Conservation (phyloP, 23 tunicate species). For the Styela clava region DNA sequence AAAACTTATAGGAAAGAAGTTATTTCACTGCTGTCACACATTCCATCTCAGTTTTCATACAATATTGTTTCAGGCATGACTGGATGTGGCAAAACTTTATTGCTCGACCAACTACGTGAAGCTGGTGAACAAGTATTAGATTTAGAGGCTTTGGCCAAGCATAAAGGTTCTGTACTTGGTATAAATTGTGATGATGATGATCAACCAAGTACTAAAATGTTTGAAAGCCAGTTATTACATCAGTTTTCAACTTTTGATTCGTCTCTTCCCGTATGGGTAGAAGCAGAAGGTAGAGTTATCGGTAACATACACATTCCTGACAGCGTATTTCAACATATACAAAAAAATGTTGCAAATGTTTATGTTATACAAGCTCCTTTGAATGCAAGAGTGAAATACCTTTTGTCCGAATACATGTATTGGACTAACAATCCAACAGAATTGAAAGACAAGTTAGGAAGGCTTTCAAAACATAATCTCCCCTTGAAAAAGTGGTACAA, state of each 20-base stretch:
- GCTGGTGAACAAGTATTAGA: slow-evolving; percentile 27
- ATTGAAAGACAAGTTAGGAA: background rate
- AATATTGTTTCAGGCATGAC: slow-evolving; percentile 27
- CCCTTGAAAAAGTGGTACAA: slow-evolving; percentile 27
- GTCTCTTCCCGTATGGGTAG: slow-evolving; percentile 24
- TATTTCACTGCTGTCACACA: background rate
- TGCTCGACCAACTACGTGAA: background rate
- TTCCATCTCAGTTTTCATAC: slow-evolving; percentile 5
- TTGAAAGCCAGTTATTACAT: slow-evolving; percentile 1
- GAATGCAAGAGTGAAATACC: background rate
- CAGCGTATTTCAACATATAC: background rate
- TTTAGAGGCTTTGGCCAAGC: slow-evolving; percentile 29
- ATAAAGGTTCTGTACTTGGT: slow-evolving; percentile 29
- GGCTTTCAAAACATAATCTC: background rate
- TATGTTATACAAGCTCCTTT: slow-evolving; percentile 13
- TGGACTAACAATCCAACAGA: slow-evolving; percentile 3
- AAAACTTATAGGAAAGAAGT: slow-evolving; percentile 18
- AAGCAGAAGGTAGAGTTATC: slow-evolving; percentile 18
- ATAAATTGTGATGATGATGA: slow-evolving; percentile 1
- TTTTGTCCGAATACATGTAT: slow-evolving; percentile 12
- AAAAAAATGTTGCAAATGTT: background rate
- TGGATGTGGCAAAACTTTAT: slow-evolving; percentile 31
- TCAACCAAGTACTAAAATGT: slow-evolving; percentile 22
- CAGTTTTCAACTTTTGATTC: background rate
- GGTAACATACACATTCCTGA: slow-evolving; percentile 25